A percentile compares a stretch with the other conserved stretches of the same genome.
Conservation (phyloP, 2,888 invertebrate genomes). For the Papilio gigon region DNA sequence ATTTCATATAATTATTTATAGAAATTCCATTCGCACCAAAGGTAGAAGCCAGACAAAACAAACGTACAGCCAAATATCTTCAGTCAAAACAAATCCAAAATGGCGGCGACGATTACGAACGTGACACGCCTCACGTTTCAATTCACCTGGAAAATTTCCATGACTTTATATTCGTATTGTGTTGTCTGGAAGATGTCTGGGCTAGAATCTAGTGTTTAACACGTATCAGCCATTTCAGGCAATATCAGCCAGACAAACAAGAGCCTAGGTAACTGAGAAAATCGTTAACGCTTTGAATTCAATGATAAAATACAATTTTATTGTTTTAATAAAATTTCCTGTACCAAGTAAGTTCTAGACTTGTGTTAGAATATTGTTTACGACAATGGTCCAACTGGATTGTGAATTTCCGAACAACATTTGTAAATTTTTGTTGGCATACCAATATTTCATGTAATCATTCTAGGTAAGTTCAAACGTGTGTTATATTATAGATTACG, state of each 20-base stretch:
- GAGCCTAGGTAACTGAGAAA: neutral
- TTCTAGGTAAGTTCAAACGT: no score
- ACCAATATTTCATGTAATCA: no score
- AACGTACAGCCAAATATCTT: slow-evolving; percentile 4
- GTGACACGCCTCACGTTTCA: neutral
- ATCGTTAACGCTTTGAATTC: no score
- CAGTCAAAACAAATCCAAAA: slow-evolving; percentile 14
- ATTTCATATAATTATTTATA: neutral
- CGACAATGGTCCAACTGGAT: no score
- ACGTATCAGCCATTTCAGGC: neutral
- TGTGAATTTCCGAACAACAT: no score
- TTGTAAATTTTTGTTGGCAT: no score
- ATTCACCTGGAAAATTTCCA: slow-evolving; percentile 23
- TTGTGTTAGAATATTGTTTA: no score
- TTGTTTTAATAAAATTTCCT: no score
- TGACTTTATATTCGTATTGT: neutral
- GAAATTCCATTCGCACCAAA: neutral
- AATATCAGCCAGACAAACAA: neutral
- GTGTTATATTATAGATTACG: no score
- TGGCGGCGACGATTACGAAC: neutral
- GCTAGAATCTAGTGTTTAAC: slow-evolving; percentile 13
- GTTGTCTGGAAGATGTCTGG: slow-evolving; percentile 29
- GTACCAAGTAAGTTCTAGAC: no score
- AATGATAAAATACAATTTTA: no score
- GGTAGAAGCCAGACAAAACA: slow-evolving; percentile 7